phyloP scores from a whole-genome alignment of 1,140 invertebrate species.

The Drosophila mojavensis region DNA sequence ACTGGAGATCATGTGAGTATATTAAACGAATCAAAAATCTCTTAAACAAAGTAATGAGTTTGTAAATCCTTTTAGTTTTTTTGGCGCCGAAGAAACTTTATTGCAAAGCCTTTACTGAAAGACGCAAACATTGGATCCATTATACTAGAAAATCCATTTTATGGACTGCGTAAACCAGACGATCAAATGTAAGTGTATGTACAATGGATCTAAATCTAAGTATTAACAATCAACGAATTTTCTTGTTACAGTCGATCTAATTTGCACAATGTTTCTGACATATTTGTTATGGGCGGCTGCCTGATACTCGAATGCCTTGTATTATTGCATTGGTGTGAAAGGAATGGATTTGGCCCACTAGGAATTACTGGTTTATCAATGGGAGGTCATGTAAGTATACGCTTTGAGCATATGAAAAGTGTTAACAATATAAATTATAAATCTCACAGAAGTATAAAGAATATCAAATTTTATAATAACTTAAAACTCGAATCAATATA shows the following conservation, averaged over 20 bases:
- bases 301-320: constrained; percentile 96
- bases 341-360: constrained; percentile 93
- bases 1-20: constrained; percentile 98
- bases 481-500: constrained; percentile 20
- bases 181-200: constrained; percentile 91
- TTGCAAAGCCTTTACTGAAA: constrained; percentile 93
- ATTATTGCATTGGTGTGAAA: constrained; percentile 96
- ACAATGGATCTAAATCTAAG: background rate
- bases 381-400: constrained; percentile 96
- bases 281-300: constrained; percentile 99
- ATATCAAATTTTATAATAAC: background rate
- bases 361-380: constrained; percentile 99
- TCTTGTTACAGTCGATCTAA: constrained; percentile 90
- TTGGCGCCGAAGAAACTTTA: constrained; percentile 94
- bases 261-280: constrained; percentile 97
- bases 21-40: background rate
- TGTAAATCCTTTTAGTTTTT: constrained; percentile 89
- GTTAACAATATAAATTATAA: background rate
- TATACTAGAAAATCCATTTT: constrained; percentile 99
- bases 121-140: constrained; percentile 96
- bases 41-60: background rate
- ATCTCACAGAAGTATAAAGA: too few species aligned
- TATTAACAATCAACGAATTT: background rate
- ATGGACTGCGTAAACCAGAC: constrained; percentile 95
- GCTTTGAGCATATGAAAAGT: background rate